Percentiles rank a stretch among this genome's conserved stretches.
These are phyloP conservation scores for Hippasteria phrygiana DNA, from an alignment of 53 echinoderm and acorn worm species.

Conservation along the genomic window DNA sequence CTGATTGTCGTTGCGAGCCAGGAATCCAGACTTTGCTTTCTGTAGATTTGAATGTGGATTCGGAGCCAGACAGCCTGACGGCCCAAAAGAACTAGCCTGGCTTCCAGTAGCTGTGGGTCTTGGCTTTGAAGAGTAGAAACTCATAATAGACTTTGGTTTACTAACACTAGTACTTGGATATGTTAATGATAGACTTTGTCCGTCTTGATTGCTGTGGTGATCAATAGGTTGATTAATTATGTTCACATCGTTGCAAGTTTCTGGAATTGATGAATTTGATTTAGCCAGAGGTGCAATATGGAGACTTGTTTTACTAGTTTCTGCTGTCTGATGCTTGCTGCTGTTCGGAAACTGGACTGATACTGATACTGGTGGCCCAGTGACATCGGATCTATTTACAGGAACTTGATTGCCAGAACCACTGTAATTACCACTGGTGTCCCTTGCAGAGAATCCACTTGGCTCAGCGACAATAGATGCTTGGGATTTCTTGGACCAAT, in stretches of 20 bases:
- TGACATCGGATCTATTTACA: neutral
- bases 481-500: slow-evolving; percentile 12
- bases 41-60: neutral
- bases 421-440: neutral
- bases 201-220: neutral
- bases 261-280: neutral
- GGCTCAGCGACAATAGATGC: slow-evolving; percentile 14
- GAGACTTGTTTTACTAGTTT: neutral
- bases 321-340: neutral
- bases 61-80: neutral
- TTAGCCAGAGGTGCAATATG: neutral
- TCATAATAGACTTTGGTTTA: slow-evolving; percentile 22
- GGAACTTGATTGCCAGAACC: neutral
- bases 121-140: slow-evolving; percentile 49
- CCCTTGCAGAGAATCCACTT: neutral
- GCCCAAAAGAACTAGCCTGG: slow-evolving; percentile 17
- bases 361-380: neutral
- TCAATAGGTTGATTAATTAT: slow-evolving; percentile 24
- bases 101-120: neutral
- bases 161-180: neutral
- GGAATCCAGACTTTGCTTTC: slow-evolving; percentile 18
- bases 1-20: slow-evolving; percentile 8
- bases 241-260: neutral
- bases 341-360: neutral
- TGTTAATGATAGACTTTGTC: neutral